Conservation (phyloP, 2,797 vertebrate genomes). For the Urophycis tenuis region DNA sequence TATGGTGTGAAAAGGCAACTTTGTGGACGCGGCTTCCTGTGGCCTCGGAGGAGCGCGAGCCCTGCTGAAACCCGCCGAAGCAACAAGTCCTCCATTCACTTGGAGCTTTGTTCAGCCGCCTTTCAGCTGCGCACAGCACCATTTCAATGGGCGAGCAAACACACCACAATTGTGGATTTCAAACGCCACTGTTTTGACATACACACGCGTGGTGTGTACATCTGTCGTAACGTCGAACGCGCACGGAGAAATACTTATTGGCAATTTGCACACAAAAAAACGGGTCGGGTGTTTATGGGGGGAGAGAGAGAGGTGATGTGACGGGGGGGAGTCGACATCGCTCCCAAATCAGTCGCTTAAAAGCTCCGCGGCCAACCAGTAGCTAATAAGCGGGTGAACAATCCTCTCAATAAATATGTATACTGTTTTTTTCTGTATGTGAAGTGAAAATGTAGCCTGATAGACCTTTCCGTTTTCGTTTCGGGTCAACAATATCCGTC, state of each 20-base stretch:
- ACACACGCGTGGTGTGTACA: not conserved
- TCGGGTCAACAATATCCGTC: conserved; percentile 8
- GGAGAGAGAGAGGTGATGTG: conserved; percentile 1
- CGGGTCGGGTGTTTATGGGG: conserved; percentile 13
- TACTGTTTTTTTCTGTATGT: not conserved
- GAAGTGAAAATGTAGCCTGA: not conserved
- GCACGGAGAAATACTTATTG: not conserved
- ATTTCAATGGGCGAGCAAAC: not conserved
- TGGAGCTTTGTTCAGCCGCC: conserved; percentile 76
- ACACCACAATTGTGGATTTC: not conserved
- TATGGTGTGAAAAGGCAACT: not conserved
- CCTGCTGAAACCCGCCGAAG: conserved; percentile 64
- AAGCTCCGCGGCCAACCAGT: not conserved
- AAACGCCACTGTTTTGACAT: not conserved
- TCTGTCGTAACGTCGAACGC: not conserved
- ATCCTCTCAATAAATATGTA: too few relatives aligned
- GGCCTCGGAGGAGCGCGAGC: conserved; percentile 61
- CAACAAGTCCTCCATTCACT: conserved; percentile 82
- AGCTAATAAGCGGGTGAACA: not conserved
- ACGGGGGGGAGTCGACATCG: conserved; percentile 44
- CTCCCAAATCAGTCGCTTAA: not conserved
- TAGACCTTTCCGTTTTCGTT: not conserved
- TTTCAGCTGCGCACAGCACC: conserved; percentile 26
- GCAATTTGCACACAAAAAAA: not conserved
- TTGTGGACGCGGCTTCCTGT: conserved; percentile 37